Evolutionary conservation across 2,888 invertebrate species (phyloP).

Genomic region (Druceiella hillmani): DNA sequence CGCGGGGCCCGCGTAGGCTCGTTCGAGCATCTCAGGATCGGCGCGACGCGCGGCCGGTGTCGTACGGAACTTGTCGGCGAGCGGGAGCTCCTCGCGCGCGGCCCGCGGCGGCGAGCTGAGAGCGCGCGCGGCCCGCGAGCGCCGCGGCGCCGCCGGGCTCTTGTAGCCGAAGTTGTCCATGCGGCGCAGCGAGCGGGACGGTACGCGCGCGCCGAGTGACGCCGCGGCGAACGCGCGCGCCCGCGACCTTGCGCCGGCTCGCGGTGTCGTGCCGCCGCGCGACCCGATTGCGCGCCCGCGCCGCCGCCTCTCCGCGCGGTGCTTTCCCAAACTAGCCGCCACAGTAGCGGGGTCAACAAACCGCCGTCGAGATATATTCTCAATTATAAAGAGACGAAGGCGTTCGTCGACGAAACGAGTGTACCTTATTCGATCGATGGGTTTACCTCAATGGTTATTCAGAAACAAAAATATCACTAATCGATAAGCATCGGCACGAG

Average conservation of each 20-base stretch:
- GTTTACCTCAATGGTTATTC: conserved; percentile 2
- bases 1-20: conserved; percentile 29
- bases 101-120: conserved; percentile 12
- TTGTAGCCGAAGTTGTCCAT: conserved; percentile 46
- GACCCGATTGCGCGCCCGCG: no score
- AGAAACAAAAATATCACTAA: no score
- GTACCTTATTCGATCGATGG: not conserved
- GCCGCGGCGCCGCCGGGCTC: conserved; percentile 27
- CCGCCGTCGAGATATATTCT: no score
- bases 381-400: not conserved
- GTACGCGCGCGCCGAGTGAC: conserved; percentile 32
- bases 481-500: no score
- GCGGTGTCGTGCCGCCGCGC: conserved; percentile 31
- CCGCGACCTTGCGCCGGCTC: conserved; percentile 42
- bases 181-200: conserved; percentile 31
- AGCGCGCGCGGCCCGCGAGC: conserved; percentile 22
- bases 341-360: no score
- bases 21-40: conserved; percentile 58
- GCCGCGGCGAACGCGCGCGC: conserved; percentile 35
- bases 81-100: conserved; percentile 27
- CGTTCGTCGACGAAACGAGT: conserved; percentile 2
- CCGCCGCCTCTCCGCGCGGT: no score
- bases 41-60: conserved; percentile 30
- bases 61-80: conserved; percentile 33
- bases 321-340: no score